Conservation (phyloP, 1,140 invertebrate genomes). For the Calephelis virginiensis region DNA sequence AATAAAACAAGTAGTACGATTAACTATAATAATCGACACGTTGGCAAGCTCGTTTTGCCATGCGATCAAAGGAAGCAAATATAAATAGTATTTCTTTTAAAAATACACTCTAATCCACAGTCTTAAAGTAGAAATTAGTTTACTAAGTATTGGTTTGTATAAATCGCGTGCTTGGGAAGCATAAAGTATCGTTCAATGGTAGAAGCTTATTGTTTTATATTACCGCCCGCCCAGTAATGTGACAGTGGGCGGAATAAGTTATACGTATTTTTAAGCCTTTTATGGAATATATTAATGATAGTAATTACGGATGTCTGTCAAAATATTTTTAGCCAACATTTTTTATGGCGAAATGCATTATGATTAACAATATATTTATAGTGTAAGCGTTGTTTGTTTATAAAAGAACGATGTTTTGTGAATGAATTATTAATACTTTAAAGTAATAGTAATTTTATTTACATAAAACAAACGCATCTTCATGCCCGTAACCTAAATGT, state of each 20-base stretch:
- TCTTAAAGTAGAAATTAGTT: slow-evolving; percentile 30
- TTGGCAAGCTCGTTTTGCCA: slow-evolving; percentile 45
- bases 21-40: slow-evolving; percentile 42
- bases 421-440: background rate
- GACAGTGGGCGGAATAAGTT: slow-evolving; percentile 57
- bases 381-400: background rate
- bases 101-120: slow-evolving; percentile 5
- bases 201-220: slow-evolving; percentile 75
- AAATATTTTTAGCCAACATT: slow-evolving; percentile 1
- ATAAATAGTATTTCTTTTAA: slow-evolving; percentile 1
- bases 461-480: no score
- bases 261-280: slow-evolving; percentile 7
- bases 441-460: no score
- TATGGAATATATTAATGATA: slow-evolving; percentile 14
- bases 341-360: background rate
- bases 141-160: slow-evolving; percentile 22
- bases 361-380: background rate
- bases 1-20: slow-evolving; percentile 41
- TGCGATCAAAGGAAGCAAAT: slow-evolving; percentile 34
- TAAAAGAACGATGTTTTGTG: background rate
- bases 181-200: slow-evolving; percentile 62
- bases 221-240: slow-evolving; percentile 59
- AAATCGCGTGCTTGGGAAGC: slow-evolving; percentile 53
- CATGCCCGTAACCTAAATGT: no score
- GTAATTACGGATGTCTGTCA: slow-evolving; percentile 8